Percentiles rank a stretch among this genome's conserved stretches.
Conservation (phyloP, 92 coral and sea anemone species). For the Galaxea fascicularis region DNA sequence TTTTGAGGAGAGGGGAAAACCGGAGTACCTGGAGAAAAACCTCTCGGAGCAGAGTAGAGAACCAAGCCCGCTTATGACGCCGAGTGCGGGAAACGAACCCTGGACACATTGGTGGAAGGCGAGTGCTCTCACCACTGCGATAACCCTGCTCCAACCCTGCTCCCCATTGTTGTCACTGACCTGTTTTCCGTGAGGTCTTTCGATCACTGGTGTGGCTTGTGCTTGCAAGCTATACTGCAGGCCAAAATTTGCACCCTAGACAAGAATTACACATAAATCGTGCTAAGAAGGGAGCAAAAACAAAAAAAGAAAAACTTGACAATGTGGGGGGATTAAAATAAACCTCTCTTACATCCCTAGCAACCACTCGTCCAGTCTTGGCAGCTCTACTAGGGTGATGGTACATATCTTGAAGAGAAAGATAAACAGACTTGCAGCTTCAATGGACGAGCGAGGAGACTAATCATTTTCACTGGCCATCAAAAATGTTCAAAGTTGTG, state of each 20-base stretch:
- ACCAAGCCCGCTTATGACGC: too few relatives aligned
- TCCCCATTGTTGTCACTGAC: constrained; percentile 31
- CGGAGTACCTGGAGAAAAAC: too few relatives aligned
- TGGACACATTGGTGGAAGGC: too few relatives aligned
- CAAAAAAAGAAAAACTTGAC: neutral
- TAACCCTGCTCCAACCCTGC: too few relatives aligned
- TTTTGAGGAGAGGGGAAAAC: too few relatives aligned
- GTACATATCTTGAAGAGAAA: constrained; percentile 67
- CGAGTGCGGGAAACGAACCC: too few relatives aligned
- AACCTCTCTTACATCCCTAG: constrained; percentile 88
- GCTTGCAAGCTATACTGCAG: constrained; percentile 96
- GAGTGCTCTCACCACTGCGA: too few relatives aligned
- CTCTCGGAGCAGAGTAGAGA: too few relatives aligned
- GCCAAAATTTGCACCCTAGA: constrained; percentile 88
- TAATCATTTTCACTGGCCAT: constrained; percentile 31
- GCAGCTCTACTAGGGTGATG: constrained; percentile 97
- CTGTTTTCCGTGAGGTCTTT: constrained; percentile 85
- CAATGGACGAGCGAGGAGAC: neutral
- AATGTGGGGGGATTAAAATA: neutral
- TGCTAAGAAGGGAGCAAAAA: neutral
- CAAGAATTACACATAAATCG: neutral
- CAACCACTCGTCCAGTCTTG: constrained; percentile 95
- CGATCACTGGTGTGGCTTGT: constrained; percentile 96
- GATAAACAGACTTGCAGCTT: constrained; percentile 5
- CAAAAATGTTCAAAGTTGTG: neutral